Percentiles rank a stretch among this genome's conserved stretches.
phyloP scores from a whole-genome alignment of 53 echinoderm and acorn worm species.

The Mesocentrotus franciscanus region DNA sequence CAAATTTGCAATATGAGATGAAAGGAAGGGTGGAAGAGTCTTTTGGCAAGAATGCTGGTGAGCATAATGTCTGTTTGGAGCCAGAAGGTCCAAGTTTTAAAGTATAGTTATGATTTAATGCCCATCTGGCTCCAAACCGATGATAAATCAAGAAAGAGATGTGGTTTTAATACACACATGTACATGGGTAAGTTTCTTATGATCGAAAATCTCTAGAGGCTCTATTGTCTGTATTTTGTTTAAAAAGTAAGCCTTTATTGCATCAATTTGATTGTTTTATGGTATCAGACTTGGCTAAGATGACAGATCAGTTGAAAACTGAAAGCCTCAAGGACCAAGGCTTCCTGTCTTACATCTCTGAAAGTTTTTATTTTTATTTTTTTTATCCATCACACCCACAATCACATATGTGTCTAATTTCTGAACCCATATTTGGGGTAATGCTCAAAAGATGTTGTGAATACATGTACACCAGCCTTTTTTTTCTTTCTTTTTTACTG shows the following conservation, averaged over 20 bases:
- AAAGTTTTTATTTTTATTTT: background rate
- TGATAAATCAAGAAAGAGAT: background rate
- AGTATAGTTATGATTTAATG: too few species aligned
- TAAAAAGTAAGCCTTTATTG: background rate
- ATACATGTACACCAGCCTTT: too few species aligned
- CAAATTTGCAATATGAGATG: too few species aligned
- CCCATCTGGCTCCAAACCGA: too few species aligned
- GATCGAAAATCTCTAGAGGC: conserved; percentile 6
- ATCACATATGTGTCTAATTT: background rate
- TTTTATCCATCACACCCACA: background rate
- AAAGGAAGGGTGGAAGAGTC: background rate
- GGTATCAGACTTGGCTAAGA: conserved; percentile 1
- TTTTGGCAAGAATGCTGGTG: background rate
- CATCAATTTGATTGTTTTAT: conserved; percentile 14
- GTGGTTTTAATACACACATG: background rate
- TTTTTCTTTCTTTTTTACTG: background rate
- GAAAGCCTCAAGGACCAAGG: conserved; percentile 15
- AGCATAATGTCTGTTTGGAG: too few species aligned
- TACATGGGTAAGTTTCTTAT: background rate
- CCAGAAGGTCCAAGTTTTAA: too few species aligned
- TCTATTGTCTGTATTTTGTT: background rate
- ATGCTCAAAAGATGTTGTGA: background rate
- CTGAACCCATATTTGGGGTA: background rate
- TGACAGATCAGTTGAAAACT: background rate
- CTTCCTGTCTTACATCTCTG: background rate